Conservation (phyloP, 1,140 invertebrate species). For the Drosophila baimaii region DNA sequence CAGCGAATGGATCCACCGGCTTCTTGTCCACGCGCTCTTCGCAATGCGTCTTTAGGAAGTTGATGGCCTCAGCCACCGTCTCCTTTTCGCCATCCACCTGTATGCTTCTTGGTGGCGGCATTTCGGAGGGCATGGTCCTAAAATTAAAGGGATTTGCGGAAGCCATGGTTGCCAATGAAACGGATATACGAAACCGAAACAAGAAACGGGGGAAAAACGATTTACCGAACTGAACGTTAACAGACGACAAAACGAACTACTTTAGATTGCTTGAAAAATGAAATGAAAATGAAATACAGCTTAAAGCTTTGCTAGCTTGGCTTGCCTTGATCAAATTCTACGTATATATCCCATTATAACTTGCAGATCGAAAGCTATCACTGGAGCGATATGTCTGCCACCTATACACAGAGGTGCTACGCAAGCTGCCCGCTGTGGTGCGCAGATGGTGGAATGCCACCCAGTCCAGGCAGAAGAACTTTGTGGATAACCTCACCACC, state of each 20-base stretch:
- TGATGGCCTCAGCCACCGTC: constrained; percentile 42
- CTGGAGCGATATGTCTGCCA: constrained; percentile 88
- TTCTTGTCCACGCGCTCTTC: background rate
- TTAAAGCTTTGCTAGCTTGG: constrained; percentile 16
- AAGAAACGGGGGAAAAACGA: constrained; percentile 6
- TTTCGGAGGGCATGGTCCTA: constrained; percentile 42
- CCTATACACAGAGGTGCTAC: constrained; percentile 88
- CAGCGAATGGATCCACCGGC: background rate
- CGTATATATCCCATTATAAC: background rate
- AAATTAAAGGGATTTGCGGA: constrained; percentile 56
- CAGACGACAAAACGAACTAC: constrained; percentile 7
- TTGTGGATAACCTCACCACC: constrained; percentile 91
- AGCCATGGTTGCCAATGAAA: constrained; percentile 34
- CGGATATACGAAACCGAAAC: constrained; percentile 19
- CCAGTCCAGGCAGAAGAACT: constrained; percentile 88
- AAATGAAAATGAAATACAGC: constrained; percentile 20
- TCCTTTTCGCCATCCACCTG: constrained; percentile 42
- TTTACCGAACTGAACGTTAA: constrained; percentile 6
- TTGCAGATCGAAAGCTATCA: constrained; percentile 63
- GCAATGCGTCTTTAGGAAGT: constrained; percentile 43
- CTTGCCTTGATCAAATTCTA: constrained; percentile 9
- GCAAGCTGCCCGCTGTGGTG: constrained; percentile 90
- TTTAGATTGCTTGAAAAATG: no score
- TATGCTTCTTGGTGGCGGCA: constrained; percentile 28
- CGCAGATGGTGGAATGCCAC: constrained; percentile 92